Conservation (phyloP, 2,113 vertebrate genomes). For the Esox niger region DNA sequence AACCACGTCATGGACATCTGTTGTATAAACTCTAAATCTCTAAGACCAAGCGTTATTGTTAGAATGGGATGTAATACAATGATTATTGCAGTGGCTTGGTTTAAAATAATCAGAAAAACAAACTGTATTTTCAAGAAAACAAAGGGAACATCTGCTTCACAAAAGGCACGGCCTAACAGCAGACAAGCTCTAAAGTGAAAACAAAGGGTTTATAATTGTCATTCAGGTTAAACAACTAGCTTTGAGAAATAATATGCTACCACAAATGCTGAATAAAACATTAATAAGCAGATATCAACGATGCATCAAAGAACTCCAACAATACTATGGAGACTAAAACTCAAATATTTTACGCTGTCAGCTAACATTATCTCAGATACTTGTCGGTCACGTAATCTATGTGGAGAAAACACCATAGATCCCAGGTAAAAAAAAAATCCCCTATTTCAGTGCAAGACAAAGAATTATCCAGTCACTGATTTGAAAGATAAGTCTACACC, state of each 20-base stretch:
- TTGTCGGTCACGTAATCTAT: too few relatives aligned
- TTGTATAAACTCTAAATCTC: constrained; percentile 2
- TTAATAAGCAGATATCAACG: neutral
- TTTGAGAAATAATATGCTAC: neutral
- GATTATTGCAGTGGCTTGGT: constrained; percentile 22
- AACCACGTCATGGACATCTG: constrained; percentile 23
- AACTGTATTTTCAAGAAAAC: constrained; percentile 30
- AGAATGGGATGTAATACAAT: constrained; percentile 13
- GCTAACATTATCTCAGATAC: neutral
- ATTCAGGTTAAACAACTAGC: neutral
- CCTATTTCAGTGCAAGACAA: too few relatives aligned
- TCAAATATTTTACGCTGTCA: neutral
- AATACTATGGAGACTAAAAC: neutral
- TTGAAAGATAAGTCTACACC: too few relatives aligned
- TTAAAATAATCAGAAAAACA: constrained; percentile 18
- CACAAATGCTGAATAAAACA: neutral
- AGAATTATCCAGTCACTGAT: too few relatives aligned
- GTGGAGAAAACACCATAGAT: too few relatives aligned
- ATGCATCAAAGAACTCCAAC: neutral
- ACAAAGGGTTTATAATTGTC: neutral
- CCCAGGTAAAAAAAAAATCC: too few relatives aligned
- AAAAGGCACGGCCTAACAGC: constrained; percentile 42
- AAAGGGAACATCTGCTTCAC: constrained; percentile 60
- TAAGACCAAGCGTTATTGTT: constrained; percentile 23
- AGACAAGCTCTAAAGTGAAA: neutral